Evolutionary conservation across 2,888 invertebrate species (phyloP).

Genomic region (Coelinius sp.): DNA sequence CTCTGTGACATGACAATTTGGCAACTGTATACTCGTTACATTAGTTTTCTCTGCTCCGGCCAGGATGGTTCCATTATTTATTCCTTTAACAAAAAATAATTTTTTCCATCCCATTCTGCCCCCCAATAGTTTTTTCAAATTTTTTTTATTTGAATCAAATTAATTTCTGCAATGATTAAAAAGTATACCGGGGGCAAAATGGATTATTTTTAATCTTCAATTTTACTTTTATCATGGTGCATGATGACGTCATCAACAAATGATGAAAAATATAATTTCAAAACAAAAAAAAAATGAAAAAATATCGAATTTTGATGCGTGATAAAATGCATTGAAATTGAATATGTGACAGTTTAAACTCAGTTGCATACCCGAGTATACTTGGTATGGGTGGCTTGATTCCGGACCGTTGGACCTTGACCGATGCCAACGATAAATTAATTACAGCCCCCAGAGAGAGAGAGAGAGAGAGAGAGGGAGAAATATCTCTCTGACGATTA

Average conservation of each 20-base stretch:
- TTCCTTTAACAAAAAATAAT: background rate
- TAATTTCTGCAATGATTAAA: too few species aligned
- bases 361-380: background rate
- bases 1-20: constrained; percentile 53
- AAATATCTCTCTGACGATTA: constrained; percentile 50
- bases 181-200: too few species aligned
- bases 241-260: too few species aligned
- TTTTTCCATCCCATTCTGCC: too few species aligned
- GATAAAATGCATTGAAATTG: constrained; percentile 11
- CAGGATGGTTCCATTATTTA: background rate
- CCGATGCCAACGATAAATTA: constrained; percentile 52
- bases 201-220: too few species aligned
- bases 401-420: constrained; percentile 48
- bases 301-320: background rate
- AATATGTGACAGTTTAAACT: constrained; percentile 2
- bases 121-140: too few species aligned
- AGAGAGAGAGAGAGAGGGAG: constrained; percentile 38
- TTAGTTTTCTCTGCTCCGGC: background rate
- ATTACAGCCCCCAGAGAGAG: constrained; percentile 42
- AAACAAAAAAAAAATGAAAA: background rate
- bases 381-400: constrained; percentile 16
- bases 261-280: too few species aligned
- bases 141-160: too few species aligned
- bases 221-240: too few species aligned
- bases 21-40: constrained; percentile 48